phyloP scores from a whole-genome alignment of 2,113 vertebrate genomes.

The Ceyx melanurus region DNA sequence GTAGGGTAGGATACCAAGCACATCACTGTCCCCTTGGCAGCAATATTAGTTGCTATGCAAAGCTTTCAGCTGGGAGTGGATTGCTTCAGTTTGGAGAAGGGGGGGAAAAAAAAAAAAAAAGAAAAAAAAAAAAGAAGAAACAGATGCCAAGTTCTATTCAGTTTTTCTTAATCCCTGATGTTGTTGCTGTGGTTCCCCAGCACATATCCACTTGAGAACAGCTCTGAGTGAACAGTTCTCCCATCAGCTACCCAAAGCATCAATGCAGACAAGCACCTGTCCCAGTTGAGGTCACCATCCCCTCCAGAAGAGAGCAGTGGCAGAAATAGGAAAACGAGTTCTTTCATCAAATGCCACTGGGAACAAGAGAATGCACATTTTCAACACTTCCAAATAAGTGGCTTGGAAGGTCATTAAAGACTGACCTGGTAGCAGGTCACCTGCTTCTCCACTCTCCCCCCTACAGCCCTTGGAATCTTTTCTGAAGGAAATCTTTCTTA shows the following conservation, averaged over 20 bases:
- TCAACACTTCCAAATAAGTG: not conserved
- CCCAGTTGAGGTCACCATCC: not conserved
- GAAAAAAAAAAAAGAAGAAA: not conserved
- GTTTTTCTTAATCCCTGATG: not conserved
- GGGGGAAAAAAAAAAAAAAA: not conserved
- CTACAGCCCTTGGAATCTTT: not conserved
- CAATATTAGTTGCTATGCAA: not conserved
- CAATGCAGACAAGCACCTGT: not conserved
- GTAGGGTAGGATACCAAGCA: not conserved
- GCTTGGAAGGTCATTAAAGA: conserved; percentile 8
- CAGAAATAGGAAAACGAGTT: not conserved
- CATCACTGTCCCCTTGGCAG: not conserved
- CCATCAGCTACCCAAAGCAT: conserved; percentile 9
- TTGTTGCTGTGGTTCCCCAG: conserved; percentile 15
- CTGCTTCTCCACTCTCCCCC: not conserved
- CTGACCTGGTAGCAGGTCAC: not conserved
- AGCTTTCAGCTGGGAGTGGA: conserved; percentile 23
- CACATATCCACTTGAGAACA: not conserved
- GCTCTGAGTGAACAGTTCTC: conserved; percentile 4
- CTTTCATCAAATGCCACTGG: conserved; percentile 3
- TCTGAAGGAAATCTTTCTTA: not conserved
- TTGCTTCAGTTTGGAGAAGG: not conserved
- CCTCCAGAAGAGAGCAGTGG: not conserved
- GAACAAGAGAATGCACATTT: not conserved
- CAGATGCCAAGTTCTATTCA: not conserved